Base-by-base conservation (phyloP, 2,797 vertebrate genomes). In the Mycteria americana region DNA sequence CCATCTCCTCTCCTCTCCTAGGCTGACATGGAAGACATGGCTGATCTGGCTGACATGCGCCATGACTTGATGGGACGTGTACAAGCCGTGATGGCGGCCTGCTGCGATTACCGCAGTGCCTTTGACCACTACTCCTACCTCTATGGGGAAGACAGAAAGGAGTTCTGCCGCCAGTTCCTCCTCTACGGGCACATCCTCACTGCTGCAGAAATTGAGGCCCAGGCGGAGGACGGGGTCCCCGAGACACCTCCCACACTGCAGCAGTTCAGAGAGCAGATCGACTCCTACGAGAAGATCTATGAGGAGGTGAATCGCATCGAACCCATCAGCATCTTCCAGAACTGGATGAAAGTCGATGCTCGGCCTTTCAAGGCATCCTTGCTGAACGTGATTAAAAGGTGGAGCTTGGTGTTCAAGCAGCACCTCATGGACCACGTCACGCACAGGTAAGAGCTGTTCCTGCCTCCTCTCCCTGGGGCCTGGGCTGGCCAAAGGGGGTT, bases 381-480 rank as follows among this genome's bases (percentile, higher is more conserved):
- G 93, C 98, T 99, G 68, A 99, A 99, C 11, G 87, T 98, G 73
- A 98, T 99, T 75, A 99, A 99, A 94, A 99, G 98, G 92, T 99
- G 99, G 99, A 99, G 99, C 95, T 96, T 99, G 93, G 98, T 98
- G 98, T 99, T 99, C 97, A 99, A 99, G 94, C 99, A 99, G 96
- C 99, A 99, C 89, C 99, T 99, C 4, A 92, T 99, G 21, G 98
- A 99, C 88, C 98, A 98, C 0, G 98, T 99, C 37, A 99, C 98
- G 0, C 98, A 98, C 98, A 99, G 99, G 99, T 99, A 96, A 85
- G 60, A 33, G 59, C 30, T 56, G 35, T 11, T 50, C 23, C 50
- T 85, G 33, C 62, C 72, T 67, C 48, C 46, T 50, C 22, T 54
- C 7, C 15, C 18, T 1, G 4, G 37, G 7, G 23, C 2, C 19